Evolutionary conservation across 2,888 invertebrate species (phyloP).

Genomic region (Sicus ferrugineus): DNA sequence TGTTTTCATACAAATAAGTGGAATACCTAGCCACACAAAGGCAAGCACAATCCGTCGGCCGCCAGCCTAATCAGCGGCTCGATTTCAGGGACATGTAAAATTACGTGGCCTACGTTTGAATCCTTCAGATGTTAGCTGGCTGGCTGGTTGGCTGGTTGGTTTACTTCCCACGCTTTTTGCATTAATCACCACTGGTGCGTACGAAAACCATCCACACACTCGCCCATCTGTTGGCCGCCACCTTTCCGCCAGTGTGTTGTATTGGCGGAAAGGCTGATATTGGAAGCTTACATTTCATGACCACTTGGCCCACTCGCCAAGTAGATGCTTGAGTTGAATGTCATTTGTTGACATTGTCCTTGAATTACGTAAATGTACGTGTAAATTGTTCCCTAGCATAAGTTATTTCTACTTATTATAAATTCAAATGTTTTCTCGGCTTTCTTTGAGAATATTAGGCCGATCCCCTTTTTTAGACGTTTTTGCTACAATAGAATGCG

Average conservation of each 20-base stretch:
- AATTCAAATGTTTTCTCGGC: too few relatives aligned
- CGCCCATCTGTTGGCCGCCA: neutral
- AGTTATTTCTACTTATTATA: too few relatives aligned
- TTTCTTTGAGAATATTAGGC: too few relatives aligned
- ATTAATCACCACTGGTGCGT: neutral
- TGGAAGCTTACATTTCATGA: neutral
- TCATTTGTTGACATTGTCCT: conserved; percentile 35
- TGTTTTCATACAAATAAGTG: too few relatives aligned
- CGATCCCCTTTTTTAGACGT: too few relatives aligned
- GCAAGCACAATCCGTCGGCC: too few relatives aligned
- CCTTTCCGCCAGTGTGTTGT: neutral
- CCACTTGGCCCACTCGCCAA: neutral
- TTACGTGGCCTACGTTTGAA: neutral
- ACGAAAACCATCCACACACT: neutral
- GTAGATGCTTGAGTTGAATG: conserved; percentile 33
- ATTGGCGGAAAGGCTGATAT: conserved; percentile 1
- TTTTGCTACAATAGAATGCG: too few relatives aligned
- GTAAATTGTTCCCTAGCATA: too few relatives aligned
- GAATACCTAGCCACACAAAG: too few relatives aligned
- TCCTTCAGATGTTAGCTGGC: neutral
- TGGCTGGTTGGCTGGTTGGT: too few relatives aligned
- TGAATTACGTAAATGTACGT: too few relatives aligned
- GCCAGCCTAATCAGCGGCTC: too few relatives aligned
- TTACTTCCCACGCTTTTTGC: neutral
- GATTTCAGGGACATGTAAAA: neutral